Evolutionary conservation across 53 echinoderm and acorn worm species (phyloP), one percentile per base, ranked within the genome.

Genomic region (Henricia sp.): DNA sequence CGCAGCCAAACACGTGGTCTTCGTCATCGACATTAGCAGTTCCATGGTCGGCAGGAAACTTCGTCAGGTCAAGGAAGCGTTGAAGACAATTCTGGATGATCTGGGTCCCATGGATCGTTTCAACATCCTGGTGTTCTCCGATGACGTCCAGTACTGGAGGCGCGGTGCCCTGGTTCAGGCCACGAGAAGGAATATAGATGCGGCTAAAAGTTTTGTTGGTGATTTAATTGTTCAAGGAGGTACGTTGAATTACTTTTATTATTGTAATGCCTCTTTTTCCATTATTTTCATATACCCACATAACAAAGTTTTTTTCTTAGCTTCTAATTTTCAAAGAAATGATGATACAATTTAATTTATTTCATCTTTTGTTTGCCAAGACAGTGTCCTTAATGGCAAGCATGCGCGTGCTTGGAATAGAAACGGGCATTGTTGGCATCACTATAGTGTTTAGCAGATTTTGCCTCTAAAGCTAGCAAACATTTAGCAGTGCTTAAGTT

Each of bases 31-130:
- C 71, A 87, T 94, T 74, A 99, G 99, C 68, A 92, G 88, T 20
- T 99, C 99, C 50, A 99, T 99, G 99, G 92, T 83, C 6, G 99
- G 99, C 11, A 86, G 88, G 11, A 99, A 99, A 38, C 78, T 99
- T 41, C 59, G 77, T 16, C 99, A 99, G 84, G 92, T 92, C 52
- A 99, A 99, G 43, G 91, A 92, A 20, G 94, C 94, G 24, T 82
- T 99, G 11, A 88, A 94, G 70, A 90, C 84, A 39, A 92, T 92
- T 54, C 50, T 99, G 21, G 89, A 92, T 44, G 88, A 97, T 67
- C 90, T 99, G 3, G 82, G 89, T 24, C 56, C 90, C 1, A 91
- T 58, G 6, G 99, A 94, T 59, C 86, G 89, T 44, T 99, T 94
- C 75, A 99, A 99, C 48, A 89, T 99, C 50, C 86, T 99, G 52